phyloP scores from a whole-genome alignment of 2,888 invertebrate genomes.

The Adelognathus sp. region DNA sequence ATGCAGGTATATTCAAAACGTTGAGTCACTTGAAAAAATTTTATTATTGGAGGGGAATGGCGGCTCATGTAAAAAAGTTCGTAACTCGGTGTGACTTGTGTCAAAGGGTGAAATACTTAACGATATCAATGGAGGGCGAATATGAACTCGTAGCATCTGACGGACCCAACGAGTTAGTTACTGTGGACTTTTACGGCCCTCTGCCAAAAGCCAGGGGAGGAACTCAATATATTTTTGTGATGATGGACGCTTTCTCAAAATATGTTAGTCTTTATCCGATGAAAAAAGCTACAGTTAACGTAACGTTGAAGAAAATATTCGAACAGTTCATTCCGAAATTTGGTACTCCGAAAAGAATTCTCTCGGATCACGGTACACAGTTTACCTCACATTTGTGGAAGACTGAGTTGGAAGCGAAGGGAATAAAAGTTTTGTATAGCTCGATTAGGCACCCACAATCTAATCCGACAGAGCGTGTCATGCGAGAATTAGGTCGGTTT shows the following conservation, averaged over 20 bases:
- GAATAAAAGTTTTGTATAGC: slow-evolving; percentile 28
- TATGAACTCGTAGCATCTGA: slow-evolving; percentile 1
- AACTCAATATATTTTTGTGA: slow-evolving; percentile 49
- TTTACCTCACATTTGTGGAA: slow-evolving; percentile 35
- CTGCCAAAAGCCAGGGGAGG: slow-evolving; percentile 32
- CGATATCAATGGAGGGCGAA: too few relatives aligned
- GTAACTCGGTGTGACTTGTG: background rate
- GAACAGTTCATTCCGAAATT: slow-evolving; percentile 9
- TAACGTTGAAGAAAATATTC: slow-evolving; percentile 18
- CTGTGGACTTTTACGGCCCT: slow-evolving; percentile 54
- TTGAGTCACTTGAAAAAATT: too few relatives aligned
- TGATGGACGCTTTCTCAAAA: too few relatives aligned
- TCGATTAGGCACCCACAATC: too few relatives aligned
- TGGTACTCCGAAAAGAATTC: slow-evolving; percentile 21
- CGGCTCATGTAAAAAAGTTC: too few relatives aligned
- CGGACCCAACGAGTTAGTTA: slow-evolving; percentile 40
- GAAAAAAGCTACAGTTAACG: slow-evolving; percentile 23
- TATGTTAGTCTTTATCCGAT: too few relatives aligned
- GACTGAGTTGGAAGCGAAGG: background rate
- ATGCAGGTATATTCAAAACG: too few relatives aligned
- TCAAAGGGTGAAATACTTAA: too few relatives aligned
- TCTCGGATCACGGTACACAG: too few relatives aligned
- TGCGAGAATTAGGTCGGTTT: slow-evolving; percentile 56
- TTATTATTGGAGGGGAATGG: too few relatives aligned
- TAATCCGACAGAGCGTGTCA: slow-evolving; percentile 50